These are phyloP conservation scores for Tuta absoluta DNA, from an alignment of 2,888 invertebrate species.

Conservation along the genomic window DNA sequence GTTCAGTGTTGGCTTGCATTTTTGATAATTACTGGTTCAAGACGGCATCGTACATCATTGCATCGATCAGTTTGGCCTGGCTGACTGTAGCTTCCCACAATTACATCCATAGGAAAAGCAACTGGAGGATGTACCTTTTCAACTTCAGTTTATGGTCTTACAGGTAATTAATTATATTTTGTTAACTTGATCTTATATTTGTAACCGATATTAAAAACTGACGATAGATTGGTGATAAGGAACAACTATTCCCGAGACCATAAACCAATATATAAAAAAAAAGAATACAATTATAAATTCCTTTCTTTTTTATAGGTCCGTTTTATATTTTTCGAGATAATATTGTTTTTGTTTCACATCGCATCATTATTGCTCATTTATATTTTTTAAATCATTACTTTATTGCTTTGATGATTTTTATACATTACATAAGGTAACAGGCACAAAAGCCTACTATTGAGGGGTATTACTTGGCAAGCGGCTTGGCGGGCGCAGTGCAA, in stretches of 20 bases:
- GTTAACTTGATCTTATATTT: not conserved
- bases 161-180: constrained; percentile 61
- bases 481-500: no score
- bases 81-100: constrained; percentile 86
- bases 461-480: no score
- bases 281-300: no score
- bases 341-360: constrained; percentile 51
- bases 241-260: no score
- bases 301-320: not conserved
- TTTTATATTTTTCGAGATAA: not conserved
- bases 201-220: no score
- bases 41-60: constrained; percentile 50
- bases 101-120: constrained; percentile 88
- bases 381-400: no score
- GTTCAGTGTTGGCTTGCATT: constrained; percentile 58
- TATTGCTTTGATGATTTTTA: no score
- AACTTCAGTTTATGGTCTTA: constrained; percentile 85
- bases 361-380: no score
- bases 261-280: no score
- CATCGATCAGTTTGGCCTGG: constrained; percentile 81
- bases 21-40: constrained; percentile 51
- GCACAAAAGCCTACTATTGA: no score
- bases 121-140: constrained; percentile 90
- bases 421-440: no score
- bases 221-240: no score